Base-by-base conservation (phyloP, 2,113 vertebrate species). In the Eptatretus burgeri region DNA sequence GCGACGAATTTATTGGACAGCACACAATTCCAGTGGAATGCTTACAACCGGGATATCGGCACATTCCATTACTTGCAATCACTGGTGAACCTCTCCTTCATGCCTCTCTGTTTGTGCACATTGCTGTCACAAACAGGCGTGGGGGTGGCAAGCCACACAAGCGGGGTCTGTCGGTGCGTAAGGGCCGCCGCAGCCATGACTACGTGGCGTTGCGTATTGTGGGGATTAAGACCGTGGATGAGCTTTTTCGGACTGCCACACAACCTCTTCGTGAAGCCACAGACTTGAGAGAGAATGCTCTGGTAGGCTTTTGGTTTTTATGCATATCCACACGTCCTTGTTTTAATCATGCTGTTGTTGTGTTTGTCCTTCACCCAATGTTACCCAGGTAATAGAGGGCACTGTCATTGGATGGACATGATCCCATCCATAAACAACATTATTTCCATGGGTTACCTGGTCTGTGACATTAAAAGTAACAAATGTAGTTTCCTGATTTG, bases 1-100 rank as follows among this genome's bases (percentile, higher is more conserved):
- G 91, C 13, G 91, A 98, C 19, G 91, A 98, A 69, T 98, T 98
- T 71, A 98, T 98, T 62, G 91, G 91, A 17, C 91, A 98, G 70
- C 89, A 85, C 69, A 89, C 81, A 11, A 74, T 93, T 62, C 82
- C 91, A 0, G 81, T 93, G 13, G 91, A 98, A 71, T 94, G 87
- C 74, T 73, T 98, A 67, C 91, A 93, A 74, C 79, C 85, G 0
- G 91, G 91, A 1, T 98, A 93, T 71, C 79, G 89, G 51, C 85
- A 86, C 14, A 80, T 98, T 50, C 87, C 91, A 0, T 73, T 98
- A 74, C 78, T 83, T 17, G 84, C 81, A 49, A 75, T 91, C 51
- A 73, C 80, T 4, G 89, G 91, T 5, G 89, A 95, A 51, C 72
- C 80, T 67, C 76, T 98, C 73, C 80, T 84, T 14, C 84, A 91